These are phyloP conservation scores for Tokudaia tokunoshimensis DNA, from an alignment of 2,797 vertebrate genomes.

Conservation along the genomic window DNA sequence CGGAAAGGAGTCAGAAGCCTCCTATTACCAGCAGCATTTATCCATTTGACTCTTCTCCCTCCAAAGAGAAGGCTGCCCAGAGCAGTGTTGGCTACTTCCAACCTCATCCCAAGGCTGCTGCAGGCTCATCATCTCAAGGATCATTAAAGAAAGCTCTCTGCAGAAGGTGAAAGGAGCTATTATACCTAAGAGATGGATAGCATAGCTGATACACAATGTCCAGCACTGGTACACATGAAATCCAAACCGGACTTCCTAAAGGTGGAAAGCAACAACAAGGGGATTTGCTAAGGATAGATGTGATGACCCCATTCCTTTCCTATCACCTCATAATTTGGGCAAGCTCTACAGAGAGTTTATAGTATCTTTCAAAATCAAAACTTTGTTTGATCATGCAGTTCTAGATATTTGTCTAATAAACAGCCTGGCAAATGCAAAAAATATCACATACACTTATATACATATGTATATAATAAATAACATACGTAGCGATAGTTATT, in stretches of 20 bases:
- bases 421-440: neutral
- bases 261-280: neutral
- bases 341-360: neutral
- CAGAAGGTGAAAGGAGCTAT: neutral
- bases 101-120: neutral
- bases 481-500: neutral
- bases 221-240: neutral
- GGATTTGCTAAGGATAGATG: neutral
- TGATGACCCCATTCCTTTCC: neutral
- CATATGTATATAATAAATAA: neutral
- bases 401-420: neutral
- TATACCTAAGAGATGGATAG: no score
- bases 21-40: no score
- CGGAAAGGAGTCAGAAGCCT: neutral
- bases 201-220: fast-evolving
- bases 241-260: neutral
- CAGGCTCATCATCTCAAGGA: neutral
- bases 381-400: neutral
- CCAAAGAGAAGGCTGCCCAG: neutral
- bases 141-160: neutral
- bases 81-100: neutral
- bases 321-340: neutral
- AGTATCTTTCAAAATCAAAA: constrained; percentile 1
- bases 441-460: neutral
- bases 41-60: neutral